phyloP scores from a whole-genome alignment of 2,113 vertebrate genomes.

The Girardinichthys multiradiatus region DNA sequence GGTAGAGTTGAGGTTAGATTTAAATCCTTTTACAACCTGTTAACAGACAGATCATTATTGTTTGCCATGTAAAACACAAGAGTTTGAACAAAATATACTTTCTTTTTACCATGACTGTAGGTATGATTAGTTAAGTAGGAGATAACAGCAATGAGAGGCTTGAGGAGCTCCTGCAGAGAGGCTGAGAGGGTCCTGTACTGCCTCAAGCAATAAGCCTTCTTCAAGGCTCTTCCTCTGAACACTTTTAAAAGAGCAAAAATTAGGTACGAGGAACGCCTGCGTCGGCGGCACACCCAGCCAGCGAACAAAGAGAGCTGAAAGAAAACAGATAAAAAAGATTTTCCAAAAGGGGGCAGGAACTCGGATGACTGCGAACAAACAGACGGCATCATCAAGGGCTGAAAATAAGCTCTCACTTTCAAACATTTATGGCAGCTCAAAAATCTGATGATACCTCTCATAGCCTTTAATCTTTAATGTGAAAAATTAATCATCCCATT shows the following conservation, averaged over 20 bases:
- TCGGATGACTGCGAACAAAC: slow-evolving; percentile 60
- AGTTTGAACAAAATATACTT: no score
- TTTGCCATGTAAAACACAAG: not conserved
- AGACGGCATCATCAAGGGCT: slow-evolving; percentile 62
- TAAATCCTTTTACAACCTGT: no score
- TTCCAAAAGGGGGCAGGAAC: slow-evolving; percentile 28
- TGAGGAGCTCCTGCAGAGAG: slow-evolving; percentile 62
- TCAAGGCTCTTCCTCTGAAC: slow-evolving; percentile 68
- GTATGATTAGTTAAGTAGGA: slow-evolving; percentile 61
- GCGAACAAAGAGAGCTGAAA: slow-evolving; percentile 12
- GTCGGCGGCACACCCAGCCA: slow-evolving; percentile 20
- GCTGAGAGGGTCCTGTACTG: slow-evolving; percentile 70
- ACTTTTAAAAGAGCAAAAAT: slow-evolving; percentile 75
- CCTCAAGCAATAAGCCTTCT: slow-evolving; percentile 66
- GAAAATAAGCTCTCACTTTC: slow-evolving; percentile 73
- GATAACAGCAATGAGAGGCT: slow-evolving; percentile 58
- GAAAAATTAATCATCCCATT: slow-evolving; percentile 83
- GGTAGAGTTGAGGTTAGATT: no score
- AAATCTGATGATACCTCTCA: slow-evolving; percentile 77
- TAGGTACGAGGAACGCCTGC: slow-evolving; percentile 54
- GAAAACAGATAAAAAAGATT: slow-evolving; percentile 5
- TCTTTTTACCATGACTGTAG: slow-evolving; percentile 45
- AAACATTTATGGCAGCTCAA: slow-evolving; percentile 71
- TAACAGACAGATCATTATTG: not conserved
- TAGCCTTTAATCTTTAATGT: slow-evolving; percentile 83